phyloP scores from a whole-genome alignment of 2,797 vertebrate species.

The Dermochelys coriacea region DNA sequence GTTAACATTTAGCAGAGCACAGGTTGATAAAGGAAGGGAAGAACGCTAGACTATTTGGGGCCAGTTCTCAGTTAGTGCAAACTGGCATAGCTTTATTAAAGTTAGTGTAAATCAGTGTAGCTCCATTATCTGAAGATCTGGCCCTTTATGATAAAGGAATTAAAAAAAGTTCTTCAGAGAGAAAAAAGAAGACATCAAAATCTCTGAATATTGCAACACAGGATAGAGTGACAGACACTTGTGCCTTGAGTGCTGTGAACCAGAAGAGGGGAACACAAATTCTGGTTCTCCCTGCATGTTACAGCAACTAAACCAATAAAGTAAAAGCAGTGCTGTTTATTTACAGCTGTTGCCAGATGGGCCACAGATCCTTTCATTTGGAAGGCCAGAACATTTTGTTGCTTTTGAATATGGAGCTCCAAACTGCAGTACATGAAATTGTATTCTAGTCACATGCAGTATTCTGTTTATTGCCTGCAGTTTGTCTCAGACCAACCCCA shows the following conservation, averaged over 20 bases:
- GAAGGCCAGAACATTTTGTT: not conserved
- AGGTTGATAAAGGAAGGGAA: not conserved
- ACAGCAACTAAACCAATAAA: slow-evolving; percentile 42
- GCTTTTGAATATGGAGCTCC: slow-evolving; percentile 7
- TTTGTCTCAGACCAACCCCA: not conserved
- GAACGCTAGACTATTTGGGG: not conserved
- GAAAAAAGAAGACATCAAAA: not conserved
- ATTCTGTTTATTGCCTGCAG: not conserved
- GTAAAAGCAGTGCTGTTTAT: not conserved
- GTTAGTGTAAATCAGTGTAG: no score
- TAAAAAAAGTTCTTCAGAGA: not conserved
- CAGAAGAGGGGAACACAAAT: not conserved
- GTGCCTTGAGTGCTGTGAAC: not conserved
- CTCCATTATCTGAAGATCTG: not conserved
- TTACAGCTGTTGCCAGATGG: slow-evolving; percentile 17
- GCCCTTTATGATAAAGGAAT: not conserved
- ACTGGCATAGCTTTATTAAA: not conserved
- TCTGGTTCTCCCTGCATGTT: not conserved
- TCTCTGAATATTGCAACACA: not conserved
- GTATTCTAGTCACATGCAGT: not conserved
- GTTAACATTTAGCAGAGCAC: not conserved
- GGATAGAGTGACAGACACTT: not conserved
- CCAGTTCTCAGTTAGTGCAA: not conserved
- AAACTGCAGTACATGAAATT: not conserved
- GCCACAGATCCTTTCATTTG: not conserved